phyloP scores from a whole-genome alignment of 2,888 invertebrate species.

The Acronicta psi region DNA sequence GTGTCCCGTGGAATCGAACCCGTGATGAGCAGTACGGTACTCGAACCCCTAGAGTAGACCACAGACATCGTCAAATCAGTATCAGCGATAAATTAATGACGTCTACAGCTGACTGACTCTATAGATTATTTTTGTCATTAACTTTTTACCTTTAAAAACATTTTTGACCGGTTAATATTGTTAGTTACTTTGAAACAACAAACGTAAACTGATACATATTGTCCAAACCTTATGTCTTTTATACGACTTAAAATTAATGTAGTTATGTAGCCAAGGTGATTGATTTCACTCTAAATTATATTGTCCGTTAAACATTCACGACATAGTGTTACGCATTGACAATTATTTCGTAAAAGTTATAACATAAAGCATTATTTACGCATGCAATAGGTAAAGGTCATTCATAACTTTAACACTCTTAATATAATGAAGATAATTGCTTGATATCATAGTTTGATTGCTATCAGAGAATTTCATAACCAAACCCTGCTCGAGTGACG shows the following conservation, averaged over 20 bases:
- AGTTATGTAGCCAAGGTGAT: conserved; percentile 30
- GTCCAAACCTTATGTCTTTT: conserved; percentile 23
- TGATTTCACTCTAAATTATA: conserved; percentile 34
- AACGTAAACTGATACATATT: conserved; percentile 25
- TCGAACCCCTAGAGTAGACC: no score
- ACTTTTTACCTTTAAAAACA: conserved; percentile 25
- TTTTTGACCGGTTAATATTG: neutral
- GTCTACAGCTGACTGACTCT: no score
- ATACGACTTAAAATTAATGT: conserved; percentile 27
- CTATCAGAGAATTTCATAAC: no score
- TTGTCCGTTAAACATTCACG: conserved; percentile 21
- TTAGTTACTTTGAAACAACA: neutral
- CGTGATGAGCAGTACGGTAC: no score
- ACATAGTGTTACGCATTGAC: conserved; percentile 20
- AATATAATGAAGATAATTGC: neutral
- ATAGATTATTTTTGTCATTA: neutral
- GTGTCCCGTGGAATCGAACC: no score
- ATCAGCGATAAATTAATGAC: no score
- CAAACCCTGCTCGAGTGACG: no score
- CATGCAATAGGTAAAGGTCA: conserved; percentile 7
- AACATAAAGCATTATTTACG: conserved; percentile 1
- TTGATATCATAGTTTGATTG: neutral
- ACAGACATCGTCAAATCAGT: no score
- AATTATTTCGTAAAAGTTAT: conserved; percentile 9
- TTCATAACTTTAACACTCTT: conserved; percentile 1